phyloP scores from a whole-genome alignment of 2,797 vertebrate species.

The Acomys russatus region DNA sequence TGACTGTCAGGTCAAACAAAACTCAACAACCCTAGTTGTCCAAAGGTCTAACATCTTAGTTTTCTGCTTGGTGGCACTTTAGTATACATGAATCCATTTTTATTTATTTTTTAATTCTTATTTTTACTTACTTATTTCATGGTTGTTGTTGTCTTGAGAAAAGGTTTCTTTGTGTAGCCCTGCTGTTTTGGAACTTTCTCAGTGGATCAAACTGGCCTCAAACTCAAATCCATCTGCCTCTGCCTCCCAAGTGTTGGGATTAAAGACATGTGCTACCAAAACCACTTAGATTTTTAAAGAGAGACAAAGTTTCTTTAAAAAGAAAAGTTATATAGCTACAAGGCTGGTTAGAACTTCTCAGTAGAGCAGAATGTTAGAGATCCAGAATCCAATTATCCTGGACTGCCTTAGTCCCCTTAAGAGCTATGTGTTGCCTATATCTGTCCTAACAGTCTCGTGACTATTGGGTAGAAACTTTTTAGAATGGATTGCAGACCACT shows the following conservation, averaged over 20 bases:
- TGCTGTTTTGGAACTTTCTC: not conserved
- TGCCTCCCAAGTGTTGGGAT: not conserved
- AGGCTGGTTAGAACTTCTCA: not conserved
- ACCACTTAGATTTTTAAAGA: not conserved
- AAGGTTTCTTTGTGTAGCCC: not conserved
- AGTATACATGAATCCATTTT: not conserved
- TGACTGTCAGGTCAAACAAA: not conserved
- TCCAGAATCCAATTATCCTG: not conserved
- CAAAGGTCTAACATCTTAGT: not conserved
- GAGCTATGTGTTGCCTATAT: not conserved
- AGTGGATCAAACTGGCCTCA: not conserved
- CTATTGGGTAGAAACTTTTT: not conserved
- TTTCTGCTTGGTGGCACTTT: not conserved
- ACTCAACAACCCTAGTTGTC: not conserved
- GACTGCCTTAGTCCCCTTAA: not conserved
- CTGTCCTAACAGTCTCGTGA: not conserved
- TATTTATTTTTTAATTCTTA: not conserved
- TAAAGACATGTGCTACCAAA: not conserved
- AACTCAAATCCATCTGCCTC: not conserved
- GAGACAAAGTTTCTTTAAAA: not conserved
- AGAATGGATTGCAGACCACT: not conserved
- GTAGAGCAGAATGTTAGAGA: not conserved
- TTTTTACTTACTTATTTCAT: not conserved
- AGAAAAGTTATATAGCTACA: not conserved
- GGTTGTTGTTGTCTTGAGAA: not conserved